Evolutionary conservation across 2,797 vertebrate genomes (phyloP).

Genomic region (Antrozous pallidus): DNA sequence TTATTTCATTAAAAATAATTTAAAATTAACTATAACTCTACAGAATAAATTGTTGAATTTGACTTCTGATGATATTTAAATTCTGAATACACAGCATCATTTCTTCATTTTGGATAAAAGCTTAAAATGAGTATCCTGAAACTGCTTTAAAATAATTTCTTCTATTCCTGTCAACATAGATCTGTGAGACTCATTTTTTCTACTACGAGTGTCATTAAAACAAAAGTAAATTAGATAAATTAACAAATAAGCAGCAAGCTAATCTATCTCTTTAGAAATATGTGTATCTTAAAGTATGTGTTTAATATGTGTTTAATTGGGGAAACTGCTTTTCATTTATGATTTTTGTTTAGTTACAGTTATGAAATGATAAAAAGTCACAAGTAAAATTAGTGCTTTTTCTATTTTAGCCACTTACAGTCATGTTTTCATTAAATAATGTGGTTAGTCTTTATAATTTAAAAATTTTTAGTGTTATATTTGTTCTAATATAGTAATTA

Average conservation of each 20-base stretch:
- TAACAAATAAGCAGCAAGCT: background rate
- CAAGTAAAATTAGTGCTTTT: background rate
- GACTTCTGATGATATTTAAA: background rate
- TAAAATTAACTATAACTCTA: background rate
- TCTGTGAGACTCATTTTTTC: background rate
- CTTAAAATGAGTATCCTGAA: background rate
- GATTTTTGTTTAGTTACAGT: slow-evolving; percentile 17
- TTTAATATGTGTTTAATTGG: background rate
- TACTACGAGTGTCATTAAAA: background rate
- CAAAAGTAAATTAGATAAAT: background rate
- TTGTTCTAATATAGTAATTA: slow-evolving; percentile 1
- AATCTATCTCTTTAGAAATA: background rate
- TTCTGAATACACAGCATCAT: background rate
- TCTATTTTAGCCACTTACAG: background rate
- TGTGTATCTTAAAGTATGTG: background rate
- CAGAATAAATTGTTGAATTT: background rate
- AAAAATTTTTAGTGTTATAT: background rate
- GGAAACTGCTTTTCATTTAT: slow-evolving; percentile 13
- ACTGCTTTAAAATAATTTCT: background rate
- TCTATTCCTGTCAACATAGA: background rate
- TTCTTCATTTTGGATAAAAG: background rate
- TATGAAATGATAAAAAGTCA: background rate
- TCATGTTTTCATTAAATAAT: slow-evolving; percentile 12
- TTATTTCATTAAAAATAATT: slow-evolving; percentile 21
- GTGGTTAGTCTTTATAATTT: background rate